Evolutionary conservation across 2,113 vertebrate species (phyloP).

Genomic region (Pachyramphus minor): DNA sequence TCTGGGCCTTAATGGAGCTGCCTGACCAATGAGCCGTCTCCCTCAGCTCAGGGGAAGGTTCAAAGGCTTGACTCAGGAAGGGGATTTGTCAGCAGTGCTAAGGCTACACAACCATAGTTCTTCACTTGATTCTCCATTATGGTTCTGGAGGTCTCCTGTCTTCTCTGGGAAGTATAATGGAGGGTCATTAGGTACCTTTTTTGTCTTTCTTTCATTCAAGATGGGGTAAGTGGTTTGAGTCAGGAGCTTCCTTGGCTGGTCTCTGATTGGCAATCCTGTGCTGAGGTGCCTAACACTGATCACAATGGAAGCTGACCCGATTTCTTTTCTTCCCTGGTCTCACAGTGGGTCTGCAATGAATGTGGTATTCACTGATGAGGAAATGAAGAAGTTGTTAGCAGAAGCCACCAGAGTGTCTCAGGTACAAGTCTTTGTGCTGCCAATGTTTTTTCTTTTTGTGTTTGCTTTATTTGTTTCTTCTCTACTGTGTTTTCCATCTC

Average conservation of each 20-base stretch:
- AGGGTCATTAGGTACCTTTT: neutral
- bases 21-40: neutral
- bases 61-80: neutral
- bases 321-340: neutral
- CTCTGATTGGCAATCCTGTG: neutral
- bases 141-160: neutral
- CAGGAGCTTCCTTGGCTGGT: neutral
- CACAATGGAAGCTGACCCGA: neutral
- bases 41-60: neutral
- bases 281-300: neutral
- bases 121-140: neutral
- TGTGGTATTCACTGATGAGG: constrained; percentile 85
- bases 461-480: neutral
- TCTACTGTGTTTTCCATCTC: neutral
- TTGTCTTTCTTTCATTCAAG: neutral
- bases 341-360: constrained; percentile 95
- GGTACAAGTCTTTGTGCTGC: constrained; percentile 66
- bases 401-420: constrained; percentile 93
- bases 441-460: neutral
- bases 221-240: neutral
- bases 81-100: neutral
- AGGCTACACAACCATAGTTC: neutral
- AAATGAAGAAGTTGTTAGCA: constrained; percentile 93
- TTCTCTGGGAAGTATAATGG: neutral
- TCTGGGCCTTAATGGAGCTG: neutral